Base-by-base conservation (phyloP, 64 coral and sea anemone genomes). In the Stichodactyla helianthus region DNA sequence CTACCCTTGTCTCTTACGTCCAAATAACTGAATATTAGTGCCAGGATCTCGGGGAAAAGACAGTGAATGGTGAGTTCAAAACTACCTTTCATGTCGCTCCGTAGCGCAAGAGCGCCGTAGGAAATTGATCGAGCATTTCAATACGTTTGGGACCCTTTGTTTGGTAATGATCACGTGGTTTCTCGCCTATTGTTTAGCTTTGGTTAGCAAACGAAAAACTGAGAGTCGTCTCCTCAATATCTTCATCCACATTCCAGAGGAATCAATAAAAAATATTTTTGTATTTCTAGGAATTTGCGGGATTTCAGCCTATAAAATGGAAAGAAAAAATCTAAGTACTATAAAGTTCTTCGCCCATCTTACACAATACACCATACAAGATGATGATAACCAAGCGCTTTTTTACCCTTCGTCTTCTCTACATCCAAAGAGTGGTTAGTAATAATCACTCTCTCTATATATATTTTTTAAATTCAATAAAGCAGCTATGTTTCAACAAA, bases 111-210 rank as follows among this genome's bases (percentile, higher is more conserved):
- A 82, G 85, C 94, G 80, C 91, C 90, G 86, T 95, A 83, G 91
- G 88, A 93, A 93, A 93, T 96, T 89, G 94, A 92, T 96, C 91
- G 92, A 87, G 94, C 94, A 96, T 96, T 96, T 96, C 94, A 96
- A 93, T 92, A 92, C 94, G 76, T 88, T 93, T 96, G 87, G 94
- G 88, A 89, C 89, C 88, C 82, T 96, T 96, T 95, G 93, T 92
- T 90, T 87, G 71, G 59, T 25, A 71, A 2, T 6, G 16, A 81
- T 84, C 94, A 96, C 94, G 94, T 96, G 94, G 81, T 62, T 19
- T 81, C 9, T 79, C 51, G 19, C 12, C 78, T 81, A 17, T 81
- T 81, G 78, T 81, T 79, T 15, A 44, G 52, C 53, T n/a, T 74
- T 54, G 20, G 78, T 81, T 50, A 81, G 53, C 50, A 81, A 52